Evolutionary conservation across 2,888 invertebrate species (phyloP).

Genomic region (Odontothrips loti): DNA sequence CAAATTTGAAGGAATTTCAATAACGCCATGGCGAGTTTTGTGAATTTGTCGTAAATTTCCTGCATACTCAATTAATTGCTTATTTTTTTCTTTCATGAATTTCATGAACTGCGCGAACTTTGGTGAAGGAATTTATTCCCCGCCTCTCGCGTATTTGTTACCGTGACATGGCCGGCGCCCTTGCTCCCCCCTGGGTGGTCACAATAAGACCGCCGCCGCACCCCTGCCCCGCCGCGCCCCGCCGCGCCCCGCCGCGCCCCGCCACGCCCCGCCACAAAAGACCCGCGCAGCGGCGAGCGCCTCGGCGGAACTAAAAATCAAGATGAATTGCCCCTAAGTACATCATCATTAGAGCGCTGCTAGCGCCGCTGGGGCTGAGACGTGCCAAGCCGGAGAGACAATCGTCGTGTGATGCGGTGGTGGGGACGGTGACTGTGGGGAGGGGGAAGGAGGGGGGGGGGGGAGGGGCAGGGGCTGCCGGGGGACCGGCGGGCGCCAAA

Average conservation of each 20-base stretch:
- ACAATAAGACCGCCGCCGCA: background rate
- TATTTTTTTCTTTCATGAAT: too few species aligned
- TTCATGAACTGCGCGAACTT: too few species aligned
- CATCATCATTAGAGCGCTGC: constrained; percentile 16
- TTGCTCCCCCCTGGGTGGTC: background rate
- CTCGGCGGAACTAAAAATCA: constrained; percentile 26
- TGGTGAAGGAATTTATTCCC: too few species aligned
- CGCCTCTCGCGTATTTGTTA: too few species aligned
- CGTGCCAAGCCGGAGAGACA: background rate
- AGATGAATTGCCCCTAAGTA: constrained; percentile 25
- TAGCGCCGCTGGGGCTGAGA: background rate
- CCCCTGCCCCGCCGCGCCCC: background rate
- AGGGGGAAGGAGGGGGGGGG: background rate
- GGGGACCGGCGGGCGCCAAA: too few species aligned
- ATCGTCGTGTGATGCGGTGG: too few species aligned
- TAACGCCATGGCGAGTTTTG: too few species aligned
- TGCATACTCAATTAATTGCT: too few species aligned
- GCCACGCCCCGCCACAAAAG: background rate
- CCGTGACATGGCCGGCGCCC: too few species aligned
- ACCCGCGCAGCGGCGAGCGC: background rate
- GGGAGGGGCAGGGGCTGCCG: background rate
- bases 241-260: background rate
- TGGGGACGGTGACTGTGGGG: too few species aligned
- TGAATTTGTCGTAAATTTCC: too few species aligned
- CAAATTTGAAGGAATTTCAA: too few species aligned